Conservation (phyloP, 53 echinoderm and acorn worm genomes). For the Crossaster papposus region DNA sequence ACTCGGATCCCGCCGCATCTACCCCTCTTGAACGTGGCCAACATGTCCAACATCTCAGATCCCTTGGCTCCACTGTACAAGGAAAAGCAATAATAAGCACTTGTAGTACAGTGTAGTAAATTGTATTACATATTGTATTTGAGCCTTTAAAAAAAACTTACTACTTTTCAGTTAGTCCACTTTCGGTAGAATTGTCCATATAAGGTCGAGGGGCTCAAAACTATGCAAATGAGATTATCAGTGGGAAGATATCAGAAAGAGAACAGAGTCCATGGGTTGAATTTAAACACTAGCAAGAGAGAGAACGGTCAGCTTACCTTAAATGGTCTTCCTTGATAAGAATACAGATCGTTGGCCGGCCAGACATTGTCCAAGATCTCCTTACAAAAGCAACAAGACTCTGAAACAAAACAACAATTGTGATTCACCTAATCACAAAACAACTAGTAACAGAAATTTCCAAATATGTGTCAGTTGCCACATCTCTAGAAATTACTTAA, state of each 20-base stretch:
- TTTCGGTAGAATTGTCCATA: no score
- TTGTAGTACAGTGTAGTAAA: neutral
- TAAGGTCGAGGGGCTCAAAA: no score
- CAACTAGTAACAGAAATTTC: no score
- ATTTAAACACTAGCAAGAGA: neutral
- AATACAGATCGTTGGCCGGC: constrained; percentile 92
- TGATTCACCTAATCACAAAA: no score
- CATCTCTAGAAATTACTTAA: neutral
- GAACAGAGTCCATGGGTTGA: no score
- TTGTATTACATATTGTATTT: no score
- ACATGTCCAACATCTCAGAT: constrained; percentile 87
- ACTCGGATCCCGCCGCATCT: constrained; percentile 80
- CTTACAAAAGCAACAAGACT: constrained; percentile 84
- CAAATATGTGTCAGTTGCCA: no score
- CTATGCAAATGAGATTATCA: no score
- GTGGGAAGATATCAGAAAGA: no score
- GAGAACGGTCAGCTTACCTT: constrained; percentile 55
- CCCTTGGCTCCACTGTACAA: constrained; percentile 78
- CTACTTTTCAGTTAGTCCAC: no score
- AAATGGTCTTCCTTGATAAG: constrained; percentile 91
- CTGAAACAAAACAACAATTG: no score
- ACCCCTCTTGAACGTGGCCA: constrained; percentile 87
- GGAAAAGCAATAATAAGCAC: neutral
- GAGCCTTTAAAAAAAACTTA: no score
- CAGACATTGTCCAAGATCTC: constrained; percentile 88